Base-by-base conservation (phyloP, 1,140 invertebrate genomes). In the Habropoda laboriosa region DNA sequence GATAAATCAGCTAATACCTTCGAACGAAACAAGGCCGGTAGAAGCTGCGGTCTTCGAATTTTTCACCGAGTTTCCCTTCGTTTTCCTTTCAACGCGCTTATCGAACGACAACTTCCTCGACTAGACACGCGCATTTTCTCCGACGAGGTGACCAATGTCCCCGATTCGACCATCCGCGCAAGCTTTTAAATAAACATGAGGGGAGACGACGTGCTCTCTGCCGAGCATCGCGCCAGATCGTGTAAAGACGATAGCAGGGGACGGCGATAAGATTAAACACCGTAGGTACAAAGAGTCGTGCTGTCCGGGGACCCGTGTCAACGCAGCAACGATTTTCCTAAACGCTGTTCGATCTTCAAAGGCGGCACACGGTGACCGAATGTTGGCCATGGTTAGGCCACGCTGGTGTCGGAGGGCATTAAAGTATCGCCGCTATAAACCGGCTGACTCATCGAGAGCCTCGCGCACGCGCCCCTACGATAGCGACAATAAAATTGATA, bases 121-220 rank as follows among this genome's bases (percentile, higher is more conserved):
- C n/a, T 40, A 35, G 21, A 30, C n/a, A 7, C 32, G 35, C 18
- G 47, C 21, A n/a, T 38, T 21, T n/a, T 30, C n/a, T n/a, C 45
- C 12, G 2, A 2, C n/a, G 2, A 63, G 18, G 4, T n/a, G 32
- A 12, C 12, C 60, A 24, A 8, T 16, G 73, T 66, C 38, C 49
- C 8, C 73, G 49, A 75, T 75, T 55, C 32, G 42, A 3, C 1
- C 16, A 73, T 18, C 40, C 30, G n/a, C 27, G 18, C 68, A 38
- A 24, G 45, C 64, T 70, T 70, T 81, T 77, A 77, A 77, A 78
- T 71, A 78, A 77, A 81, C 79, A 81, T 57, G 74, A 71, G 74
- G 35, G 12, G 5, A 27, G 27, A 60, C n/a, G n/a, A n/a, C n/a
- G n/a, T n/a, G n/a, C n/a, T n/a, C n/a, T n/a, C n/a, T n/a, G n/a